Evolutionary conservation across 2,888 invertebrate genomes (phyloP), one percentile per base, ranked within the genome.

Genomic region (Nematopogon swammerdamellus): DNA sequence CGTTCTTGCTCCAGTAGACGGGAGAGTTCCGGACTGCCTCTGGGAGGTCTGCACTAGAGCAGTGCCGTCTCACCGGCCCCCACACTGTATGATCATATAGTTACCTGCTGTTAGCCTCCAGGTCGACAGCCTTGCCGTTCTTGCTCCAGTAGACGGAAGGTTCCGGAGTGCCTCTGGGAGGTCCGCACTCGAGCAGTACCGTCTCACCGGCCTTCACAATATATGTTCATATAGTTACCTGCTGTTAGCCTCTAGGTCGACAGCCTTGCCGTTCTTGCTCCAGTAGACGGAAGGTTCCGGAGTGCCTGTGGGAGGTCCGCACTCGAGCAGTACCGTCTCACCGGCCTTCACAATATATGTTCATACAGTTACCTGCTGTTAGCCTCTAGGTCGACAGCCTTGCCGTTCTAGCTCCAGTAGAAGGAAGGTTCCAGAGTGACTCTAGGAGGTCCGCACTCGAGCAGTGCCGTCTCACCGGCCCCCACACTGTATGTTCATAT

Each of bases 161-260:
- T 64, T 97, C 96, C 0, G 98, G 98, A 66, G 94, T 90, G 49
- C 98, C 98, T 70, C 90, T 88, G n/a, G 98, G 98, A 49, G 97
- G 91, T 49, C 90, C 88, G 75, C 98, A 98, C 80, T 95, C 95
- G 56, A 98, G 80, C 50, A 91, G 80, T 19, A 95, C 94, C 49
- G 91, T 89, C 71, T 95, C 95, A 30, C 96, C 97, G 54, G 95
- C 89, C 47, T 97, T 95, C 54, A 95, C 95, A n/a, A n/a, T n/a
- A n/a, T n/a, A n/a, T 14, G 8, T 14, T 8, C 36, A 14, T 36
- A 46, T n/a, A 17, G 60, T 65, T 73, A 85, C 85, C 85, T 80
- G 66, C 85, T 85, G 61, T 82, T 83, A 49, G 82, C 77, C 63
- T 85, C 85, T 54, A 83, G 73, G 59, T 86, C 85, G 58, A 86